Base-by-base conservation (phyloP, 2,888 invertebrate genomes). In the Branchellion lobata region DNA sequence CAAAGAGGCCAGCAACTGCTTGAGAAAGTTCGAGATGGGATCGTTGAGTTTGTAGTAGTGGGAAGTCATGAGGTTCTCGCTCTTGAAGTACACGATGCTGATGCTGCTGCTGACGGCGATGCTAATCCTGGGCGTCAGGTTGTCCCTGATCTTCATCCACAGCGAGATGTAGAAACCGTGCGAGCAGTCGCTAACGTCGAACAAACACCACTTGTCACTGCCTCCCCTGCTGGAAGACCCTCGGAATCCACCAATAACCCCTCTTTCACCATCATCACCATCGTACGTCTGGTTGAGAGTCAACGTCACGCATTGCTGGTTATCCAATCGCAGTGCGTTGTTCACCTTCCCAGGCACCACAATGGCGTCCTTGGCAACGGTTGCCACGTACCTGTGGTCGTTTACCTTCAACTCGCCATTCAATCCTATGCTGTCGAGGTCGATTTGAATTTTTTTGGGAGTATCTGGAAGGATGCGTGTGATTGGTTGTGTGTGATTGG, bases 301-400 rank as follows among this genome's bases (percentile, higher is more conserved):
- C 14, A 57, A n/a, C 3, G 24, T 24, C 3, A 77, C 61, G 65
- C 34, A 61, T 36, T 77, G 77, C 18, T 65, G 33, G 1, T 36
- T 57, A 36, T 77, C 65, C 77, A 77, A 36, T 24, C 65, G 27
- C 65, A 61, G n/a, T 33, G 77, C 77, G 27, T 65, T 77, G 77
- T 77, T 65, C 77, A 77, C 77, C n/a, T 77, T 77, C 24, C 77
- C 77, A 5, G 77, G 77, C 1, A 77, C 77, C 1, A 53, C 57
- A 36, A 65, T 65, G 61, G 77, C 65, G 34, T 77, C 77, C 27
- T 61, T 77, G 40, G 34, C 33, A 31, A 77, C 77, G n/a, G 33
- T 77, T 0, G 77, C 77, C 1, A 65, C 29, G 40, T 51, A 77
- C 24, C 14, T 61, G 3, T 18, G 21, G 36, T 77, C 40, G 40